phyloP scores from a whole-genome alignment of 2,888 invertebrate genomes.

The Emmelina monodactyla region DNA sequence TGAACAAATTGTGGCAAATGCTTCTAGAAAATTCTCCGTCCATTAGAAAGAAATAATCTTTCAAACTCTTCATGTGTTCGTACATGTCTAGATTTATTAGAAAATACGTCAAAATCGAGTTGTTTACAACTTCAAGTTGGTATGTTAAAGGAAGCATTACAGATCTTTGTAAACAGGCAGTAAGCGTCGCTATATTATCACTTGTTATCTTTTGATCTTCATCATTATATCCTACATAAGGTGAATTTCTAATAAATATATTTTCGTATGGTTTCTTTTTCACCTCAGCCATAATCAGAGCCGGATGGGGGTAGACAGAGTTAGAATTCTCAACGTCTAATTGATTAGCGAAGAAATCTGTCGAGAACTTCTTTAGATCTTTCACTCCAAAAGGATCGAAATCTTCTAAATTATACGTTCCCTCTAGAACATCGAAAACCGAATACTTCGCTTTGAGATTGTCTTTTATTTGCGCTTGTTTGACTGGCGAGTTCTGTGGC shows the following conservation, averaged over 20 bases:
- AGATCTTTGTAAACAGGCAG: slow-evolving; percentile 71
- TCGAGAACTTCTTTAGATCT: slow-evolving; percentile 27
- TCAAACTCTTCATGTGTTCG: slow-evolving; percentile 75
- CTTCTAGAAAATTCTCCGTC: slow-evolving; percentile 81
- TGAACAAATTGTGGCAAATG: slow-evolving; percentile 74
- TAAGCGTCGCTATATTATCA: slow-evolving; percentile 55
- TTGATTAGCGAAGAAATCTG: slow-evolving; percentile 32
- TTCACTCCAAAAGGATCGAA: slow-evolving; percentile 56
- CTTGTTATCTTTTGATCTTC: slow-evolving; percentile 31
- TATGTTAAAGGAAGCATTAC: slow-evolving; percentile 73
- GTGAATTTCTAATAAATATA: slow-evolving; percentile 29
- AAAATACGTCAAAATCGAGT: slow-evolving; percentile 75
- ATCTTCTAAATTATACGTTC: slow-evolving; percentile 46
- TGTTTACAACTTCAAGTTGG: slow-evolving; percentile 75
- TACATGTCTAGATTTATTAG: slow-evolving; percentile 72
- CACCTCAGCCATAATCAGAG: slow-evolving; percentile 44
- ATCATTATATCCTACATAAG: slow-evolving; percentile 30
- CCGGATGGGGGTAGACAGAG: slow-evolving; percentile 46
- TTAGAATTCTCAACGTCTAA: slow-evolving; percentile 29
- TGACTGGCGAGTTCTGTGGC: slow-evolving; percentile 31
- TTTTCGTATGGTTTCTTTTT: slow-evolving; percentile 48
- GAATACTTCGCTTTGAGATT: slow-evolving; percentile 27
- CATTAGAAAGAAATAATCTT: slow-evolving; percentile 79
- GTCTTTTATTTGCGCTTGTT: slow-evolving; percentile 20
- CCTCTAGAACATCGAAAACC: slow-evolving; percentile 53